These are phyloP conservation scores for Pherbina coryleti DNA, from an alignment of 2,888 invertebrate genomes.

Conservation along the genomic window DNA sequence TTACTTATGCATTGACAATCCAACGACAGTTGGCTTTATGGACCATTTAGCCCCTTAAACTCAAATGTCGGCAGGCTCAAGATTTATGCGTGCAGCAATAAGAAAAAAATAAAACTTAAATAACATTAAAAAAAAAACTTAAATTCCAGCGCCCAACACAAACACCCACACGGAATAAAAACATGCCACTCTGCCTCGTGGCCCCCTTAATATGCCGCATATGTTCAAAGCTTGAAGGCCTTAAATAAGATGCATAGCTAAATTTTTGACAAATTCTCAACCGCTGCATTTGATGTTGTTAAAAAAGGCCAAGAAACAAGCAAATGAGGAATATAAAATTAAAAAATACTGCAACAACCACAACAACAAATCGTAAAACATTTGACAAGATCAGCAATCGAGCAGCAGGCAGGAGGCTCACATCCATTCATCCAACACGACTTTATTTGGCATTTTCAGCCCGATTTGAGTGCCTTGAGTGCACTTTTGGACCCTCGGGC, in stretches of 20 bases:
- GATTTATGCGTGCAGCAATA: conserved; percentile 8
- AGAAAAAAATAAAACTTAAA: background rate
- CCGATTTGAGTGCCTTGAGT: background rate
- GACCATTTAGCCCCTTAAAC: conserved; percentile 25
- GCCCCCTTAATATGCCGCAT: background rate
- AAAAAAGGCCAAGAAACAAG: background rate
- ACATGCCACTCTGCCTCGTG: background rate
- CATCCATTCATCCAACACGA: background rate
- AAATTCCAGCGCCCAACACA: background rate
- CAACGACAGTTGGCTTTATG: conserved; percentile 37
- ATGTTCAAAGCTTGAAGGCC: background rate
- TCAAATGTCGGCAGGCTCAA: conserved; percentile 2
- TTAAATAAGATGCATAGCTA: background rate
- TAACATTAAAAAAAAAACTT: background rate
- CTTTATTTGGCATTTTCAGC: conserved; percentile 14
- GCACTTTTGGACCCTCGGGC: background rate
- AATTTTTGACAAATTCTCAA: conserved; percentile 20
- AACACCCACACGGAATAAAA: background rate
- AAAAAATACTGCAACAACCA: conserved; percentile 8
- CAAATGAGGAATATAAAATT: background rate
- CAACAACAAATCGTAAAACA: conserved; percentile 19
- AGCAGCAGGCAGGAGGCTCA: background rate
- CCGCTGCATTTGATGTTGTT: background rate
- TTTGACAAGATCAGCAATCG: conserved; percentile 24
- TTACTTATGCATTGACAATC: conserved; percentile 28